phyloP scores from a whole-genome alignment of 2,888 invertebrate species.

The Theretra japonica region DNA sequence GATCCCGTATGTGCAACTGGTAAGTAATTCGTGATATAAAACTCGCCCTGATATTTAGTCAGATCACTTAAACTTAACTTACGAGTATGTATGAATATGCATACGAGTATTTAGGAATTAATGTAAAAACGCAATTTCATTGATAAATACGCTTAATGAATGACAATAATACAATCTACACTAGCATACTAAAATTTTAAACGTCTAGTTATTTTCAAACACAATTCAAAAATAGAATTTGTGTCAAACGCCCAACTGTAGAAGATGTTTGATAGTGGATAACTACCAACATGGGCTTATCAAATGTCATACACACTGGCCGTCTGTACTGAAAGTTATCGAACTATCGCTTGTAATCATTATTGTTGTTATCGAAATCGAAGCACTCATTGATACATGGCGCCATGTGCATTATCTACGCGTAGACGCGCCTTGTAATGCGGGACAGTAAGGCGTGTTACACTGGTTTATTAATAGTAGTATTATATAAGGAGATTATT shows the following conservation, averaged over 20 bases:
- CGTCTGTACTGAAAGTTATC: constrained; percentile 49
- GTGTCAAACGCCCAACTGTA: constrained; percentile 25
- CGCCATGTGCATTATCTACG: constrained; percentile 46
- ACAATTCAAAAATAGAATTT: not conserved
- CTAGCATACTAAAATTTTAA: too few relatives aligned
- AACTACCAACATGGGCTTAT: constrained; percentile 38
- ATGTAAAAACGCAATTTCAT: too few relatives aligned
- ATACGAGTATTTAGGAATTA: too few relatives aligned
- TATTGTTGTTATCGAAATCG: constrained; percentile 46
- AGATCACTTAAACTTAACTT: too few relatives aligned
- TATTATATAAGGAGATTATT: not conserved
- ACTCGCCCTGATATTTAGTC: too few relatives aligned
- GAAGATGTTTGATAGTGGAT: constrained; percentile 33
- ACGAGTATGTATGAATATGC: too few relatives aligned
- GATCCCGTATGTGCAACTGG: too few relatives aligned
- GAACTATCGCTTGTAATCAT: constrained; percentile 45
- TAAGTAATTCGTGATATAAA: too few relatives aligned
- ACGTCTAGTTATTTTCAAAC: not conserved
- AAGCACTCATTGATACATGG: constrained; percentile 52
- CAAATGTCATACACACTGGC: constrained; percentile 42
- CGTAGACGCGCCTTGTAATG: not conserved
- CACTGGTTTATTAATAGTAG: not conserved
- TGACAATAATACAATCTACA: too few relatives aligned
- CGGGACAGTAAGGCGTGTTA: constrained; percentile 10
- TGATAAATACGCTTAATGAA: too few relatives aligned